phyloP scores from a whole-genome alignment of 2,113 vertebrate species.

The Eonycteris spelaea region DNA sequence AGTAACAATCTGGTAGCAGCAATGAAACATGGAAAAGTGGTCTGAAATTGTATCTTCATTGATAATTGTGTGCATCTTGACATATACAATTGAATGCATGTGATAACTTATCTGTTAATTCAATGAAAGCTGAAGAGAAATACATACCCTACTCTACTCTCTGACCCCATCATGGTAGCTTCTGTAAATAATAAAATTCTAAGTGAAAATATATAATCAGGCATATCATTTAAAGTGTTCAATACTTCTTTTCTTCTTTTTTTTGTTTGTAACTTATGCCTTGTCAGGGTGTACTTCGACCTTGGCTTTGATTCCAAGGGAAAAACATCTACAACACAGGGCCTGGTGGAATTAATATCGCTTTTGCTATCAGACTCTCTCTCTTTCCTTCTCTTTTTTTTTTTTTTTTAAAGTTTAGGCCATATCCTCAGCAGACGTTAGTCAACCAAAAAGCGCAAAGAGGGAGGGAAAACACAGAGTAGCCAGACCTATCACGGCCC shows the following conservation, averaged over 20 bases:
- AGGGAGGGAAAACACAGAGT: neutral
- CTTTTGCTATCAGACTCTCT: neutral
- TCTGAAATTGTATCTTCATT: neutral
- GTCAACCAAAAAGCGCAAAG: neutral
- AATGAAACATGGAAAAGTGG: neutral
- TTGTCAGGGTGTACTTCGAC: neutral
- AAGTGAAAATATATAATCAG: neutral
- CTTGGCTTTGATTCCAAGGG: neutral
- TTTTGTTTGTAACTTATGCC: neutral
- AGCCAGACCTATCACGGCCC: neutral
- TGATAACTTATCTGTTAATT: neutral
- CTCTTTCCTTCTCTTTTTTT: neutral
- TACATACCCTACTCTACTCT: neutral
- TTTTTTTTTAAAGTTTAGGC: neutral
- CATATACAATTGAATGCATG: accelerated
- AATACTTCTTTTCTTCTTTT: neutral
- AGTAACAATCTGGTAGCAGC: neutral
- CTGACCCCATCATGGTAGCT: neutral
- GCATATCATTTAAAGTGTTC: neutral
- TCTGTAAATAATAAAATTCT: neutral
- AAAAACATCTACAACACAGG: neutral
- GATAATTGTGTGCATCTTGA: neutral
- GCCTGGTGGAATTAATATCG: neutral
- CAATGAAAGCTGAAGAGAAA: neutral
- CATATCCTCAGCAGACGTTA: conserved; percentile 9